Evolutionary conservation across 1,140 invertebrate species (phyloP).

Genomic region (Drosophila yakuba): DNA sequence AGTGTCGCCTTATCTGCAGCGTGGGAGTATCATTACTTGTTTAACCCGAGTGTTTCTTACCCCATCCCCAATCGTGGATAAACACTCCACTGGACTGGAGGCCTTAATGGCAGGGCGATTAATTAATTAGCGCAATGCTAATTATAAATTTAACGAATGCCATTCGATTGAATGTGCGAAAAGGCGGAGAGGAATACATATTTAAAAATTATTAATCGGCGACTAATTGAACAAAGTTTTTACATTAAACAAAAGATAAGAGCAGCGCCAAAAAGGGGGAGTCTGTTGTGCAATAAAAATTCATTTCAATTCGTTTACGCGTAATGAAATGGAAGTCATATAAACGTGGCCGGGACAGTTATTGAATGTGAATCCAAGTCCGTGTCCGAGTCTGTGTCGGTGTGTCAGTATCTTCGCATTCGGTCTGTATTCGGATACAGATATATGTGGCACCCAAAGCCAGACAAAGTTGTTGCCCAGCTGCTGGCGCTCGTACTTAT

Average conservation of each 20-base stretch:
- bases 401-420: not conserved
- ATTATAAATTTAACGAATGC: conserved; percentile 60
- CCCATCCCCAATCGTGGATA: not conserved
- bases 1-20: conserved; percentile 38
- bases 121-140: conserved; percentile 79
- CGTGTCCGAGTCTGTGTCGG: conserved; percentile 28
- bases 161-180: conserved; percentile 61
- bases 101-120: conserved; percentile 62
- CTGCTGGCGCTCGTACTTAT: conserved; percentile 36
- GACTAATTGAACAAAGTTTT: conserved; percentile 78
- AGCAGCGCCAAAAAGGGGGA: conserved; percentile 23
- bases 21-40: conserved; percentile 42
- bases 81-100: not conserved
- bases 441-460: conserved; percentile 18
- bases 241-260: conserved; percentile 79
- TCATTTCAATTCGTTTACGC: conserved; percentile 82
- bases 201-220: conserved; percentile 75
- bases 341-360: conserved; percentile 66
- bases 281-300: conserved; percentile 78
- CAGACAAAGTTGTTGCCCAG: conserved; percentile 77
- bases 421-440: not conserved
- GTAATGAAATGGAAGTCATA: conserved; percentile 82
- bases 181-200: conserved; percentile 14
- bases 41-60: not conserved
- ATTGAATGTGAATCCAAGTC: conserved; percentile 47